These are phyloP conservation scores for Casuarius casuarius DNA, from an alignment of 2,113 vertebrate genomes.

Conservation along the genomic window DNA sequence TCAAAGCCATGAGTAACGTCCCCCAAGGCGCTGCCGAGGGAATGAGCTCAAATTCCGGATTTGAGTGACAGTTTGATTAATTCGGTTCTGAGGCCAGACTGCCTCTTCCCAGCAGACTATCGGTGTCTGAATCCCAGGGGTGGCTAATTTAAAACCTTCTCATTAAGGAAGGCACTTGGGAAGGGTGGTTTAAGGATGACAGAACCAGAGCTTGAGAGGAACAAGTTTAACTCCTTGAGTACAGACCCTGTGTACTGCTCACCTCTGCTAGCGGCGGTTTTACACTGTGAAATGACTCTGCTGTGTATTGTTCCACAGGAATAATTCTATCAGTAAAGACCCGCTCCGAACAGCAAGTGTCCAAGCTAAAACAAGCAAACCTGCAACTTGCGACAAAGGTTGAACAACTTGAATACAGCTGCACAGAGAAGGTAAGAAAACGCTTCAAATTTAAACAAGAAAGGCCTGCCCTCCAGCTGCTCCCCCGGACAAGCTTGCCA, in stretches of 20 bases:
- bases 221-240: background rate
- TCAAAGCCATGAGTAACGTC: background rate
- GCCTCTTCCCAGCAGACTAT: background rate
- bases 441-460: background rate
- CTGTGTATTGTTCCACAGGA: conserved; percentile 76
- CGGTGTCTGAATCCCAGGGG: background rate
- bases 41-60: background rate
- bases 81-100: background rate
- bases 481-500: background rate
- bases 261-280: background rate
- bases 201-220: background rate
- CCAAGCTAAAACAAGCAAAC: conserved; percentile 89
- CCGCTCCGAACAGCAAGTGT: conserved; percentile 83
- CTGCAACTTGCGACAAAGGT: conserved; percentile 82
- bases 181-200: background rate
- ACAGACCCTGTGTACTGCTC: background rate
- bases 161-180: conserved; percentile 36
- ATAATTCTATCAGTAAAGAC: conserved; percentile 92
- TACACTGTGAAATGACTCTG: background rate
- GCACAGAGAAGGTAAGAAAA: conserved; percentile 82
- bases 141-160: background rate
- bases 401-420: conserved; percentile 85
- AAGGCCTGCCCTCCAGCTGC: background rate
- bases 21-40: background rate
- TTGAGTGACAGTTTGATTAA: conserved; percentile 46